Evolutionary conservation across 2,888 invertebrate species (phyloP).

Genomic region (Sycophila texana): DNA sequence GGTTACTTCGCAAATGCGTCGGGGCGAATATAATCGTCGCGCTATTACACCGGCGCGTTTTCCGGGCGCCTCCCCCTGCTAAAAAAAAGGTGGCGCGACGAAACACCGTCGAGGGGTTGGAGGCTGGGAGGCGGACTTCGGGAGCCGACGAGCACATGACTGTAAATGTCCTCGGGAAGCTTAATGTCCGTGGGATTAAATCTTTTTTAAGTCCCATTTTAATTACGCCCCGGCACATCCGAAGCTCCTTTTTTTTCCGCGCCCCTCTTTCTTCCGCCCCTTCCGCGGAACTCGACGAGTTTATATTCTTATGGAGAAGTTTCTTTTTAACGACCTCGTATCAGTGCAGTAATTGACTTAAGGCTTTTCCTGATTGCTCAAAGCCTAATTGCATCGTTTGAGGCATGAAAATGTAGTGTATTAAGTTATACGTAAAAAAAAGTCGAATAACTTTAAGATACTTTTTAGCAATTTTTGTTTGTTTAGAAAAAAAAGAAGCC

Average conservation of each 20-base stretch:
- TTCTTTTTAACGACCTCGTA: background rate
- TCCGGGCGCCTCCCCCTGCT: constrained; percentile 6
- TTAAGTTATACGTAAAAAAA: too few species aligned
- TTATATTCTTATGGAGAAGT: background rate
- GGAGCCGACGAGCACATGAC: background rate
- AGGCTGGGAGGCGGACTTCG: background rate
- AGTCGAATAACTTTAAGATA: too few species aligned
- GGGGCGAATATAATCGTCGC: constrained; percentile 31
- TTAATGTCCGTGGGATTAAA: constrained; percentile 28
- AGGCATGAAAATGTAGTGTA: too few species aligned
- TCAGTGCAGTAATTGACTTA: background rate
- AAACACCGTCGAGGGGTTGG: background rate
- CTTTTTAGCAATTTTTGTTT: too few species aligned
- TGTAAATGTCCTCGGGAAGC: background rate
- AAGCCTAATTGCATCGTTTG: too few species aligned
- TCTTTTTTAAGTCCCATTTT: constrained; percentile 45
- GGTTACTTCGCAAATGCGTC: constrained; percentile 24
- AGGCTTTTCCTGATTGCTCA: too few species aligned
- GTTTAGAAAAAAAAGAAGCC: too few species aligned
- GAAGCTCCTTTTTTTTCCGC: background rate
- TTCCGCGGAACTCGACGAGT: background rate
- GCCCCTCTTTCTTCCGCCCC: too few species aligned
- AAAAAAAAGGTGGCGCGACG: background rate
- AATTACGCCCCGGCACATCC: constrained; percentile 15
- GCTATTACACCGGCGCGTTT: constrained; percentile 27